Evolutionary conservation across 2,888 invertebrate genomes (phyloP), one percentile per base, ranked within the genome.

Genomic region (Panopea generosa): DNA sequence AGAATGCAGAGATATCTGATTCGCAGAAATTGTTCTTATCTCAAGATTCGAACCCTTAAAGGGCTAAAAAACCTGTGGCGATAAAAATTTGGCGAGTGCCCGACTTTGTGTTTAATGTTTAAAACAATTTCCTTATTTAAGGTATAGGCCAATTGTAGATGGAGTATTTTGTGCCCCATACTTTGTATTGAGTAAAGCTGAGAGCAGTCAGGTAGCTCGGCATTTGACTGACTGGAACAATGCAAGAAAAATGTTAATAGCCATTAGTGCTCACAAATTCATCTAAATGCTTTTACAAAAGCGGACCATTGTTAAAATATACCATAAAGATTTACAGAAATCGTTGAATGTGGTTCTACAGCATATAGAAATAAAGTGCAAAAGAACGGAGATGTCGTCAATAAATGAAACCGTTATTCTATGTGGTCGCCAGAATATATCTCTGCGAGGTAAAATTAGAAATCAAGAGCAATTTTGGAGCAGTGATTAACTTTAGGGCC

Each of bases 171-270:
- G 57, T 38, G 40, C 57, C 7, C 38, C 38, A 4, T 57, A 40
- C 16, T 3, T 20, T 24, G 14, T 20, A 20, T 57, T 57, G 20
- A 57, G 20, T 20, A 38, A 9, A 2, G 11, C 40, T 33, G 38
- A 40, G 14, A 57, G 40, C n/a, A 18, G 16, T 40, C 38, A 40
- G 11, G 40, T 57, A 18, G 38, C 18, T n/a, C 22, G 40, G 1
- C 57, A 38, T 18, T 22, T 57, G 1, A 40, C 38, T 6, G 57
- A 57, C 38, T 57, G 57, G 57, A 57, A 40, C 40, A 57, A 57
- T 38, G 57, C 57, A 29, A 57, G 14, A 57, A 57, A 22, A 22
- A 40, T 22, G 22, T 57, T 57, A 22, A 38, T 40, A n/a, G 22
- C 2, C 57, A 57, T 18, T 20, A 9, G 20, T 2, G 4, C 2